Percentiles rank a stretch among this genome's conserved stretches.
Conservation (phyloP, 2,888 invertebrate species). For the Aradus depressus region DNA sequence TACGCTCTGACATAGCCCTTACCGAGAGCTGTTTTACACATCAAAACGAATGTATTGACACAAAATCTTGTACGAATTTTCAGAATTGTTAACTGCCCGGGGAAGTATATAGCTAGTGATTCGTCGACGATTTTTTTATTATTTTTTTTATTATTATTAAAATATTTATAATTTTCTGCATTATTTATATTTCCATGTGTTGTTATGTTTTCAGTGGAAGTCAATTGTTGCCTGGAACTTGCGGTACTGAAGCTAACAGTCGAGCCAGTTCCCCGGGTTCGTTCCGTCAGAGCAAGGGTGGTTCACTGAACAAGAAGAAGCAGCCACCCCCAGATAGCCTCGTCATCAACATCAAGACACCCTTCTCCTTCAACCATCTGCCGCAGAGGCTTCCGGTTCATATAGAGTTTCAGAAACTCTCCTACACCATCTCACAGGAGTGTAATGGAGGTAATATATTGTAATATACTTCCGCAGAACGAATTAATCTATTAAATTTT, state of each 20-base stretch:
- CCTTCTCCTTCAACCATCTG: conserved; percentile 26
- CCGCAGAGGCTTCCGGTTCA: conserved; percentile 24
- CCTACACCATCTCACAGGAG: conserved; percentile 25
- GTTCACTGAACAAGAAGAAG: conserved; percentile 22
- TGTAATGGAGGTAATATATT: conserved; percentile 22
- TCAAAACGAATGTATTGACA: too few relatives aligned
- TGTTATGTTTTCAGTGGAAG: conserved; percentile 25
- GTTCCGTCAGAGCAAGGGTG: conserved; percentile 20
- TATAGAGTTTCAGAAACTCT: conserved; percentile 24
- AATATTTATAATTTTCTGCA: too few relatives aligned
- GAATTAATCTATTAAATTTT: too few relatives aligned
- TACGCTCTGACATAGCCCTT: too few relatives aligned
- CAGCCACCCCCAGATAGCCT: conserved; percentile 21
- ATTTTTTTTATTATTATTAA: too few relatives aligned
- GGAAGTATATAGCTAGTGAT: too few relatives aligned
- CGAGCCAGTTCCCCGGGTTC: conserved; percentile 20
- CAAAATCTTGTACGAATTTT: too few relatives aligned
- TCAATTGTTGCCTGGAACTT: conserved; percentile 19
- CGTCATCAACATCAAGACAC: conserved; percentile 25
- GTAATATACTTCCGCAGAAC: too few relatives aligned
- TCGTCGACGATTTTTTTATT: too few relatives aligned
- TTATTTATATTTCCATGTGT: too few relatives aligned
- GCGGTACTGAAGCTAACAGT: background rate
- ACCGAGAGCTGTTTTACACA: too few relatives aligned
- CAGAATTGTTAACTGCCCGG: too few relatives aligned